phyloP scores from a whole-genome alignment of 2,113 vertebrate genomes.

The Dendrocopos noguchii region DNA sequence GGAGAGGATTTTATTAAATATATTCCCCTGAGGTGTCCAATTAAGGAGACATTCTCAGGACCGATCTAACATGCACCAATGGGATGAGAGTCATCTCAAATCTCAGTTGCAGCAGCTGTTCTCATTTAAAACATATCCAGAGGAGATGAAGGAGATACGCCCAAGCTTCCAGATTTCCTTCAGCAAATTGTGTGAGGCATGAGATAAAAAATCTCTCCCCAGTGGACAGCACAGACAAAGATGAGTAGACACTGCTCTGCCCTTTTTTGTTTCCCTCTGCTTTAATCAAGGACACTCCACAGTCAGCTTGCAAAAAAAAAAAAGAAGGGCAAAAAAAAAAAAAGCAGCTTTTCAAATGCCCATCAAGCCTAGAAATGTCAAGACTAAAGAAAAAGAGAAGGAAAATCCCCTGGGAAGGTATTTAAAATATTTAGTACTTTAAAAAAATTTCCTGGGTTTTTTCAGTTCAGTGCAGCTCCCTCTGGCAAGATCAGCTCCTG shows the following conservation, averaged over 20 bases:
- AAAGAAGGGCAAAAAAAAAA: not conserved
- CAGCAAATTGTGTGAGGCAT: not conserved
- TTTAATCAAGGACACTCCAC: not conserved
- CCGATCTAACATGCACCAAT: not conserved
- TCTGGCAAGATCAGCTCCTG: not conserved
- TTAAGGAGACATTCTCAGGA: not conserved
- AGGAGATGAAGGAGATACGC: slow-evolving; percentile 10
- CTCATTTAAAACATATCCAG: slow-evolving; percentile 35
- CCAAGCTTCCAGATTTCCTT: not conserved
- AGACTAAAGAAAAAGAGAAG: not conserved
- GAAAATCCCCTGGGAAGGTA: not conserved
- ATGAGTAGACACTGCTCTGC: not conserved
- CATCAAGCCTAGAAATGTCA: not conserved
- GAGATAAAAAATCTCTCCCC: slow-evolving; percentile 30
- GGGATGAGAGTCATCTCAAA: not conserved
- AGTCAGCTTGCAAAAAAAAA: not conserved
- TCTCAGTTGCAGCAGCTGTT: slow-evolving; percentile 14
- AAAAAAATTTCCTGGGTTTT: not conserved
- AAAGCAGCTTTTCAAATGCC: not conserved
- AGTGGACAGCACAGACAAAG: not conserved
- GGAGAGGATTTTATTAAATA: not conserved
- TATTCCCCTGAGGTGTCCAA: not conserved
- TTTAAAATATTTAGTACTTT: slow-evolving; percentile 15
- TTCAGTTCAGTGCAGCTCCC: not conserved
- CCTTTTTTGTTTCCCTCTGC: slow-evolving; percentile 6